Conservation (phyloP, 2,797 vertebrate genomes). For the Pseudotriccus pelzelni region DNA sequence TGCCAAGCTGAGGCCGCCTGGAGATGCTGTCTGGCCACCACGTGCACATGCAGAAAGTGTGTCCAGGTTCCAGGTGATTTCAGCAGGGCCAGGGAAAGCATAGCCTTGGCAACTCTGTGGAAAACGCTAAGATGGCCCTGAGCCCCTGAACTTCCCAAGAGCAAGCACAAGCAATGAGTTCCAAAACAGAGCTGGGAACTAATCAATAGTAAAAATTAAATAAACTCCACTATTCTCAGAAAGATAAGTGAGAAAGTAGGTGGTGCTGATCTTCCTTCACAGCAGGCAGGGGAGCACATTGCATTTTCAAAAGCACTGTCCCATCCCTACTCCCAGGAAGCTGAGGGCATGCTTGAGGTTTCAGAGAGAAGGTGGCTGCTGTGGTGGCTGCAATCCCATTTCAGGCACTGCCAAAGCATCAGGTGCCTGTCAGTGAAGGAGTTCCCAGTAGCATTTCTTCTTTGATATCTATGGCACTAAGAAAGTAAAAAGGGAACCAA, state of each 20-base stretch:
- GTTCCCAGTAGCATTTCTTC: not conserved
- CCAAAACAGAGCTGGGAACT: not conserved
- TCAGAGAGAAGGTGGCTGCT: not conserved
- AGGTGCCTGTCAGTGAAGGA: not conserved
- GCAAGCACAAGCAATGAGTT: not conserved
- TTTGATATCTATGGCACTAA: not conserved
- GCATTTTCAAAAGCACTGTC: not conserved
- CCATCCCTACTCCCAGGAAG: not conserved
- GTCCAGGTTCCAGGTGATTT: not conserved
- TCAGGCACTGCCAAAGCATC: not conserved
- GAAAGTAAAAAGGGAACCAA: slow-evolving; percentile 40
- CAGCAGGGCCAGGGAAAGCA: not conserved
- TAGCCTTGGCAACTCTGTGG: not conserved
- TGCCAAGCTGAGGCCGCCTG: accelerated
- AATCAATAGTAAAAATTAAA: not conserved
- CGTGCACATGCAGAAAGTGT: accelerated
- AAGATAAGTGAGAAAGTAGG: not conserved
- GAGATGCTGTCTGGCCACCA: not conserved
- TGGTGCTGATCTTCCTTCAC: not conserved
- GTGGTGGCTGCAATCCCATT: not conserved
- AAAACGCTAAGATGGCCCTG: not conserved
- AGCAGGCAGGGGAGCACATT: accelerated
- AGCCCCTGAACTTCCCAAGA: not conserved
- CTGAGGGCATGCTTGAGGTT: not conserved
- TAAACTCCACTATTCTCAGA: not conserved